Evolutionary conservation across 2,113 vertebrate species (phyloP).

Genomic region (Thamnophis sirtalis): DNA sequence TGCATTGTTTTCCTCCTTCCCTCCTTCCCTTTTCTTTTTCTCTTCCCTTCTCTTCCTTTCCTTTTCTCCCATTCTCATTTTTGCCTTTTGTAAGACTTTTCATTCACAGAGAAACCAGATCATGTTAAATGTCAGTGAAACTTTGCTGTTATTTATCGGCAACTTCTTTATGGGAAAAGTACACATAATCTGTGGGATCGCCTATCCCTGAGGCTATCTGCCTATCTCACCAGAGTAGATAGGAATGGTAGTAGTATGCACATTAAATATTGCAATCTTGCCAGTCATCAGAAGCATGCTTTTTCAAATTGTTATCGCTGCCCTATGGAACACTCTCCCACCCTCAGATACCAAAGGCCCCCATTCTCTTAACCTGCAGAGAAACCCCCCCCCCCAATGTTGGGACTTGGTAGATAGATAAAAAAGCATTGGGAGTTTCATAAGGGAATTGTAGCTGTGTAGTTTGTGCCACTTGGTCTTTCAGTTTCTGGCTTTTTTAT

Average conservation of each 20-base stretch:
- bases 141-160: not conserved
- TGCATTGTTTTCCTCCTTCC: not conserved
- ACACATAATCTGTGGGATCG: not conserved
- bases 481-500: not conserved
- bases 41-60: not conserved
- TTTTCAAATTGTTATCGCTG: not conserved
- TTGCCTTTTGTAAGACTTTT: not conserved
- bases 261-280: not conserved
- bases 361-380: not conserved
- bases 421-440: not conserved
- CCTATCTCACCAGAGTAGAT: not conserved
- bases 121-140: not conserved
- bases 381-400: not conserved
- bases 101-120: not conserved
- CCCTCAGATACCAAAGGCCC: not conserved
- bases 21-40: not conserved
- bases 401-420: not conserved
- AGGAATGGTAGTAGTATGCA: not conserved
- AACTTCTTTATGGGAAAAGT: not conserved
- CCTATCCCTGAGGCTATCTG: not conserved
- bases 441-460: not conserved
- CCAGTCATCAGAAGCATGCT: not conserved
- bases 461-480: not conserved
- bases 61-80: not conserved
- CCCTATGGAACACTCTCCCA: not conserved